Evolutionary conservation across 2,797 vertebrate genomes (phyloP).

Genomic region (Paratrypauchen microcephalus): DNA sequence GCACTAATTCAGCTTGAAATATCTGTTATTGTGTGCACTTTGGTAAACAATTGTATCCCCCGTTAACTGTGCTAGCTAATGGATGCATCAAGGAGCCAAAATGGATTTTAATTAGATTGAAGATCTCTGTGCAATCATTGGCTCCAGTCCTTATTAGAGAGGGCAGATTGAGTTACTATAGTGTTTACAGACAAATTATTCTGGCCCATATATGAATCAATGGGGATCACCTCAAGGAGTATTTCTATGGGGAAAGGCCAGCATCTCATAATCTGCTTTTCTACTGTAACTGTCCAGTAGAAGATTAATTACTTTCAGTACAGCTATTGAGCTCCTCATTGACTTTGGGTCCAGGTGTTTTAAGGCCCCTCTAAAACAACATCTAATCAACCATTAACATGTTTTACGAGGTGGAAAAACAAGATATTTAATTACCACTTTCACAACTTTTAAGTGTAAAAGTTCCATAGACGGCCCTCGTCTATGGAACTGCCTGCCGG

Average conservation of each 20-base stretch:
- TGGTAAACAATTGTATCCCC: conserved; percentile 52
- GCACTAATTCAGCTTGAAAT: conserved; percentile 48
- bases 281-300: conserved; percentile 26
- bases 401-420: conserved; percentile 19
- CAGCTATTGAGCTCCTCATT: conserved; percentile 49
- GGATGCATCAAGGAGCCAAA: conserved; percentile 46
- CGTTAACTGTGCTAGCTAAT: conserved; percentile 50
- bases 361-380: conserved; percentile 44
- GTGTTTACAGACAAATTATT: conserved; percentile 64
- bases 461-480: too few relatives aligned
- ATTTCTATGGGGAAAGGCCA: conserved; percentile 52
- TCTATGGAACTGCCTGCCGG: too few relatives aligned
- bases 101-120: conserved; percentile 63
- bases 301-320: conserved; percentile 66
- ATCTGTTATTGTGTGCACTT: conserved; percentile 54
- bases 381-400: conserved; percentile 34
- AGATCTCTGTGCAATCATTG: conserved; percentile 27
- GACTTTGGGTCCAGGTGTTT: conserved; percentile 51
- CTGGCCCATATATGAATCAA: conserved; percentile 60
- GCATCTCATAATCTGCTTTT: conserved; percentile 52
- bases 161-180: conserved; percentile 64
- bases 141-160: conserved; percentile 45
- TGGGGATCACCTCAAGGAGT: conserved; percentile 67
- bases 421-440: conserved; percentile 4
- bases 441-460: not conserved